phyloP scores from a whole-genome alignment of 2,113 vertebrate genomes.

The Osmerus mordax region DNA sequence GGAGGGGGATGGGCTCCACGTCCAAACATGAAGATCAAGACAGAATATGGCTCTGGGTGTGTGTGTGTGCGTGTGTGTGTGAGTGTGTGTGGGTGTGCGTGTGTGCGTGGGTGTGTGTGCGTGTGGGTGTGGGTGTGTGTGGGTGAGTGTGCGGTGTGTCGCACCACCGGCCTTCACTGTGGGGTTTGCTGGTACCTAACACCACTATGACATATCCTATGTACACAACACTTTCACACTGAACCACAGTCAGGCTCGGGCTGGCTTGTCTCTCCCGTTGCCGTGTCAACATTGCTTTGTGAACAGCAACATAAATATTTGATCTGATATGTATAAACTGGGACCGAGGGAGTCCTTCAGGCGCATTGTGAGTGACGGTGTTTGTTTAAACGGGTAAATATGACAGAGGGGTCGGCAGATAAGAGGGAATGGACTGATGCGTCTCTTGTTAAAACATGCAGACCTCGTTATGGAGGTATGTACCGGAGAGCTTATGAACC shows the following conservation, averaged over 20 bases:
- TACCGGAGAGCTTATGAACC: slow-evolving; percentile 25
- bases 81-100: too few relatives aligned
- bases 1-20: slow-evolving; percentile 8
- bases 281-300: slow-evolving; percentile 12
- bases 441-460: slow-evolving; percentile 23
- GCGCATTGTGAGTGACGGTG: slow-evolving; percentile 16
- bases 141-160: neutral
- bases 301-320: slow-evolving; percentile 41
- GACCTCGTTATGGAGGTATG: slow-evolving; percentile 13
- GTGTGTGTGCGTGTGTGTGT: neutral
- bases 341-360: slow-evolving; percentile 24
- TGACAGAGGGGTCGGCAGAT: neutral
- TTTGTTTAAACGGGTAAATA: slow-evolving; percentile 19
- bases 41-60: too few relatives aligned
- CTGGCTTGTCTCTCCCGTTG: slow-evolving; percentile 13
- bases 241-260: neutral
- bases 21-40: too few relatives aligned
- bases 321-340: slow-evolving; percentile 45
- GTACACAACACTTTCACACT: slow-evolving; percentile 29
- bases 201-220: slow-evolving; percentile 17
- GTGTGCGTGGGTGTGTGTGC: too few relatives aligned
- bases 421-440: slow-evolving; percentile 28
- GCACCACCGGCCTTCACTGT: slow-evolving; percentile 36
- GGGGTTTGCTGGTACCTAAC: slow-evolving; percentile 16
- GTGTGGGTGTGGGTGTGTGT: neutral